phyloP scores from a whole-genome alignment of 1,140 invertebrate species.

The Eubasilissa regina region DNA sequence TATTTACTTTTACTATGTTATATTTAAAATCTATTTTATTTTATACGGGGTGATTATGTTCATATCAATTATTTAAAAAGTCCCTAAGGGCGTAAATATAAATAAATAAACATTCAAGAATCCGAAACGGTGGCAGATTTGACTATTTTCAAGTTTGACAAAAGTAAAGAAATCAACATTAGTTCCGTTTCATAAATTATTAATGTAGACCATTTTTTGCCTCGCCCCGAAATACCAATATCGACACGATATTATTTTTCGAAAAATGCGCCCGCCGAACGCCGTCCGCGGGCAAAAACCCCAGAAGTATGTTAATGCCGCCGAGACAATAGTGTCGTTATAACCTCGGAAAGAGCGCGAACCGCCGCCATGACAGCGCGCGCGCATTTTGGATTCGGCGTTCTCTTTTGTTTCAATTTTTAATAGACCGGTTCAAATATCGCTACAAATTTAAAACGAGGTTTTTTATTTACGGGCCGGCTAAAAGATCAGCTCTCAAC shows the following conservation, averaged over 20 bases:
- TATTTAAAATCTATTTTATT: too few relatives aligned
- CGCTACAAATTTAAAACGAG: background rate
- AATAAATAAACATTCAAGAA: too few relatives aligned
- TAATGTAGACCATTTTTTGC: slow-evolving; percentile 1
- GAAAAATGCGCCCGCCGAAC: background rate
- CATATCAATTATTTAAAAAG: background rate
- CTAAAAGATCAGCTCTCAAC: too few relatives aligned
- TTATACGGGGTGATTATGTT: too few relatives aligned
- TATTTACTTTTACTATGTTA: too few relatives aligned
- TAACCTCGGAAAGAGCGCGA: slow-evolving; percentile 4
- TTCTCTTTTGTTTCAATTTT: slow-evolving; percentile 14
- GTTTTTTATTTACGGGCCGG: too few relatives aligned
- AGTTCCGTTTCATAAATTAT: too few relatives aligned
- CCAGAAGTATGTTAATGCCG: slow-evolving; percentile 12
- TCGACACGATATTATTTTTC: slow-evolving; percentile 14
- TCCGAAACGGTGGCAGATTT: too few relatives aligned
- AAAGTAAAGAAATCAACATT: too few relatives aligned
- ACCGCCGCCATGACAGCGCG: background rate
- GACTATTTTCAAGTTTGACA: too few relatives aligned
- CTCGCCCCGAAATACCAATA: slow-evolving; percentile 3
- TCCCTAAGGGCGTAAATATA: background rate
- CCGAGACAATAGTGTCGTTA: slow-evolving; percentile 36
- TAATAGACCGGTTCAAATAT: background rate
- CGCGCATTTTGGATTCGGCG: background rate
- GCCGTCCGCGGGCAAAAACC: background rate